Conservation (phyloP, 2,113 vertebrate genomes). For the Myotis lucifugus region DNA sequence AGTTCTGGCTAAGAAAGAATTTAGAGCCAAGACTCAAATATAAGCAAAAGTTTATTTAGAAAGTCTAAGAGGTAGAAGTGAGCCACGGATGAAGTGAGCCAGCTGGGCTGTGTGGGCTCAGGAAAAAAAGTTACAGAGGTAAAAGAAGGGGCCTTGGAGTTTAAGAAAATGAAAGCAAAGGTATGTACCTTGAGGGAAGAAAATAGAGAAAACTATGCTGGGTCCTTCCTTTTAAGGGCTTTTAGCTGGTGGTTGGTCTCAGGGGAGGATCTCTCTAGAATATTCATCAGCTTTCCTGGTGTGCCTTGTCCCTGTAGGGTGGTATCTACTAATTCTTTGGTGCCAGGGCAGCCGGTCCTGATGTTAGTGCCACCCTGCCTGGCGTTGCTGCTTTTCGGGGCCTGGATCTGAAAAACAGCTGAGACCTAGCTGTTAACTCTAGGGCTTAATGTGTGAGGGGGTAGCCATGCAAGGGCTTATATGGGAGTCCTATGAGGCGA, state of each 20-base stretch:
- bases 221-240: background rate
- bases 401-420: background rate
- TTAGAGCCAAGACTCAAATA: background rate
- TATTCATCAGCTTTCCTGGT: background rate
- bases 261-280: background rate
- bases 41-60: background rate
- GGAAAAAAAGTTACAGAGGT: background rate
- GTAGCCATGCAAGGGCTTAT: background rate
- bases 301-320: background rate
- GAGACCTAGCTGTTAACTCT: background rate
- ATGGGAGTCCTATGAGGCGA: background rate
- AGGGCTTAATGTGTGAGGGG: background rate
- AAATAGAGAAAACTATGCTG: background rate
- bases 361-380: background rate
- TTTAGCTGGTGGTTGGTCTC: background rate
- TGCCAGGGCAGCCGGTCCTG: background rate
- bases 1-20: background rate
- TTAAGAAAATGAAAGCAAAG: background rate
- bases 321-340: background rate
- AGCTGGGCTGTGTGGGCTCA: background rate
- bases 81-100: background rate
- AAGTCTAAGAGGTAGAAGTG: background rate
- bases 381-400: background rate
- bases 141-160: background rate
- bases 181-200: background rate